A percentile compares a stretch with the other conserved stretches of the same genome.
phyloP scores from a whole-genome alignment of 2,113 vertebrate species.

The Axis porcinus region DNA sequence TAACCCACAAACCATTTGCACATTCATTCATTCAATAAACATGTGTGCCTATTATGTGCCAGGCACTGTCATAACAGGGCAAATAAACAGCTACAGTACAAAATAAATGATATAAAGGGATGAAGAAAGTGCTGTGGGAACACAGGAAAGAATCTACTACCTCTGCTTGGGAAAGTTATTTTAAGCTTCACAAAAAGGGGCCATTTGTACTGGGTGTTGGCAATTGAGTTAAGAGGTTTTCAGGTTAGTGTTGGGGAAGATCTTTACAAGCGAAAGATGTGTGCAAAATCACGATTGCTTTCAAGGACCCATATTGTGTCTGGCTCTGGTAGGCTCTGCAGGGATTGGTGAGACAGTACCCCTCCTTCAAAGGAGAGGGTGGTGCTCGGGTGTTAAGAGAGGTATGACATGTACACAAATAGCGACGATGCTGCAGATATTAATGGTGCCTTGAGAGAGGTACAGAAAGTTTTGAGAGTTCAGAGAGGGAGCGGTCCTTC shows the following conservation, averaged over 20 bases:
- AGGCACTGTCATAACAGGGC: constrained; percentile 12
- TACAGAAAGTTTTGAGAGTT: background rate
- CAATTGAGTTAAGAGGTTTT: background rate
- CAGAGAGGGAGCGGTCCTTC: background rate
- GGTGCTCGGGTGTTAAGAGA: background rate
- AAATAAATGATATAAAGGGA: background rate
- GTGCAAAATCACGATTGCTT: background rate
- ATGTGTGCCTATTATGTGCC: background rate
- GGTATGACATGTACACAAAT: background rate
- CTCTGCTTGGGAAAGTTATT: background rate
- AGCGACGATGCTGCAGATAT: background rate
- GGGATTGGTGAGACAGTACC: background rate
- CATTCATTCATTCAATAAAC: constrained; percentile 39
- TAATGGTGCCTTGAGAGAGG: background rate
- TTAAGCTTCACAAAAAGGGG: background rate
- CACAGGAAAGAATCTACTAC: background rate
- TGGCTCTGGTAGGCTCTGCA: background rate
- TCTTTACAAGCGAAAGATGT: background rate
- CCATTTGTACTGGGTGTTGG: background rate
- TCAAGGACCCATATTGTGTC: background rate
- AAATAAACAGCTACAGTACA: background rate
- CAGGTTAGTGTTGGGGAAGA: background rate
- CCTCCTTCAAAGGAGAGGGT: background rate
- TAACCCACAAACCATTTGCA: background rate
- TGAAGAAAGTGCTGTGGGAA: background rate